A percentile compares a stretch with the other conserved stretches of the same genome.
These are phyloP conservation scores for Cairina moschata DNA, from an alignment of 2,113 vertebrate species.

Conservation along the genomic window DNA sequence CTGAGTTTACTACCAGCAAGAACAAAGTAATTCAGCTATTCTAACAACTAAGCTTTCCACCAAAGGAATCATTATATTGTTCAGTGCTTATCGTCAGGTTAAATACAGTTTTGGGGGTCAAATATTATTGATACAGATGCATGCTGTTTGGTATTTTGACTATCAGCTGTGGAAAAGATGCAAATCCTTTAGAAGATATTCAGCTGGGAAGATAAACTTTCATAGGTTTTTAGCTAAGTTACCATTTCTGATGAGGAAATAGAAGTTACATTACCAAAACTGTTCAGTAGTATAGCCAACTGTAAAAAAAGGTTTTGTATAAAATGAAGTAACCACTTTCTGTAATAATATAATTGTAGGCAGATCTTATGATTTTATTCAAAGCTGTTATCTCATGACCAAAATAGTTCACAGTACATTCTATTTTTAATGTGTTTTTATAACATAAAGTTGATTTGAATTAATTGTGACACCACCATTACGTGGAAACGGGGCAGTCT, in stretches of 20 bases:
- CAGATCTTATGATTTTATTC: neutral
- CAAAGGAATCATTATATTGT: accelerated
- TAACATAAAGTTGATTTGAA: neutral
- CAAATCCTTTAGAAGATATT: neutral
- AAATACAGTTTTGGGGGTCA: neutral
- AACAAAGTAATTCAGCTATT: neutral
- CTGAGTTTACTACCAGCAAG: neutral
- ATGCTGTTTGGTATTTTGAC: neutral
- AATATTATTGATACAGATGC: accelerated
- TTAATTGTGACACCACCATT: neutral
- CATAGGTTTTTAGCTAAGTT: neutral
- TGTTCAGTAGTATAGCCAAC: neutral
- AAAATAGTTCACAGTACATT: neutral
- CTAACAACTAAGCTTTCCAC: neutral
- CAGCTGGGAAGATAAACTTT: neutral
- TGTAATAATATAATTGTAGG: neutral
- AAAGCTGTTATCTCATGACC: neutral
- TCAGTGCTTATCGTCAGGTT: neutral
- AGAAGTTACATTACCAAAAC: neutral
- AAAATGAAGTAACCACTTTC: neutral
- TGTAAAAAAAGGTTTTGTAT: neutral
- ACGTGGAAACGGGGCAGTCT: neutral
- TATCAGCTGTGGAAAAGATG: neutral
- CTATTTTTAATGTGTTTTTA: neutral
- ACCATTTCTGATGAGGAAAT: neutral